Evolutionary conservation across 2,797 vertebrate species (phyloP).

Genomic region (Margarornis squamiger): DNA sequence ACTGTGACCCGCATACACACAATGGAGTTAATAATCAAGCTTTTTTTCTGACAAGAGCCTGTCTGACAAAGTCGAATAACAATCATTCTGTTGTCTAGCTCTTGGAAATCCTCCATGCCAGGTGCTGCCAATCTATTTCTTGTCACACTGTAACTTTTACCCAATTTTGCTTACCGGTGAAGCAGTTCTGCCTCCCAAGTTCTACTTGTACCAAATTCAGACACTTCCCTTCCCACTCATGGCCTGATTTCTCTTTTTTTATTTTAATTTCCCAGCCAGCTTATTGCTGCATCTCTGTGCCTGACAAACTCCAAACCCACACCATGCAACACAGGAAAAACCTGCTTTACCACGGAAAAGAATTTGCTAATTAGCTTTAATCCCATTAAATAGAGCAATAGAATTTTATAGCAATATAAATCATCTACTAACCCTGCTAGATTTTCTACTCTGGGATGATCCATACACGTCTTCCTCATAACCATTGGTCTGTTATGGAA

Average conservation of each 20-base stretch:
- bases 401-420: background rate
- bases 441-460: constrained; percentile 75
- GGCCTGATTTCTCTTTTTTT: background rate
- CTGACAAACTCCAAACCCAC: background rate
- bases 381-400: background rate
- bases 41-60: background rate
- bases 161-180: background rate
- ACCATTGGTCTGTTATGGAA: constrained; percentile 81
- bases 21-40: background rate
- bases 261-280: background rate
- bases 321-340: constrained; percentile 8
- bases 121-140: background rate
- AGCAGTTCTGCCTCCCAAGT: background rate
- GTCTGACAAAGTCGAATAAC: background rate
- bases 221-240: background rate
- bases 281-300: background rate
- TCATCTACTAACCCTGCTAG: constrained; percentile 87
- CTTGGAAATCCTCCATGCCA: background rate
- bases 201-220: background rate
- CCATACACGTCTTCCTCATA: constrained; percentile 78
- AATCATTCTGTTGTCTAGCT: rapidly evolving
- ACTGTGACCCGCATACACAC: background rate
- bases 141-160: background rate
- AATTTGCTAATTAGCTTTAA: constrained; percentile 43
- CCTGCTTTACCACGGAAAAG: background rate